These are phyloP conservation scores for Nyctalus aviator DNA, from an alignment of 2,797 vertebrate genomes.

Conservation along the genomic window DNA sequence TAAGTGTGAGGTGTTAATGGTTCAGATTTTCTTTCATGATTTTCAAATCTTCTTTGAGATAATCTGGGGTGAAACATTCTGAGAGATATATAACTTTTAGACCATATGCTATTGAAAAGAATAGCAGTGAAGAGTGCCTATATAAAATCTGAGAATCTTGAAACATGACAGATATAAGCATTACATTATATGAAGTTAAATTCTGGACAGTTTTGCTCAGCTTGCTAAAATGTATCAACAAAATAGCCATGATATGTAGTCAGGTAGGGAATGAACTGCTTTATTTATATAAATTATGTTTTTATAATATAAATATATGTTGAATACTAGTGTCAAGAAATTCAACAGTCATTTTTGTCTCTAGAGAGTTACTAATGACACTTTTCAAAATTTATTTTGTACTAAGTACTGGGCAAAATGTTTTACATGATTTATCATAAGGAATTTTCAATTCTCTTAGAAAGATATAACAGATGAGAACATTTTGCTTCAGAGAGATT, in stretches of 20 bases:
- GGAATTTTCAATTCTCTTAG: not conserved
- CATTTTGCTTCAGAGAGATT: constrained; percentile 33
- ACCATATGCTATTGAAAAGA: constrained; percentile 21
- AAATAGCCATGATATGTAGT: constrained; percentile 24
- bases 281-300: constrained; percentile 50
- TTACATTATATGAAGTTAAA: not conserved
- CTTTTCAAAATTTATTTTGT: not conserved
- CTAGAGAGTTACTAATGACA: not conserved
- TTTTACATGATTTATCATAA: not conserved
- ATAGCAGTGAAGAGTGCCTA: constrained; percentile 1
- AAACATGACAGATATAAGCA: not conserved
- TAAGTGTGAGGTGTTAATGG: not conserved
- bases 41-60: constrained; percentile 21
- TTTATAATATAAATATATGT: constrained; percentile 52
- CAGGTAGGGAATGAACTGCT: not conserved
- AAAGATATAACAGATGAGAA: constrained; percentile 25
- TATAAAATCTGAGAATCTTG: constrained; percentile 27
- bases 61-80: not conserved
- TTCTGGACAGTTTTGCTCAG: not conserved
- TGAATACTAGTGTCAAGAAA: constrained; percentile 36
- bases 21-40: constrained; percentile 15
- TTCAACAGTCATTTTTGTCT: constrained; percentile 31
- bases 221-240: constrained; percentile 58
- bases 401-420: constrained; percentile 32
- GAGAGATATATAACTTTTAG: constrained; percentile 7